Evolutionary conservation across 1,140 invertebrate genomes (phyloP).

Genomic region (Pogonognathellus flavescens): DNA sequence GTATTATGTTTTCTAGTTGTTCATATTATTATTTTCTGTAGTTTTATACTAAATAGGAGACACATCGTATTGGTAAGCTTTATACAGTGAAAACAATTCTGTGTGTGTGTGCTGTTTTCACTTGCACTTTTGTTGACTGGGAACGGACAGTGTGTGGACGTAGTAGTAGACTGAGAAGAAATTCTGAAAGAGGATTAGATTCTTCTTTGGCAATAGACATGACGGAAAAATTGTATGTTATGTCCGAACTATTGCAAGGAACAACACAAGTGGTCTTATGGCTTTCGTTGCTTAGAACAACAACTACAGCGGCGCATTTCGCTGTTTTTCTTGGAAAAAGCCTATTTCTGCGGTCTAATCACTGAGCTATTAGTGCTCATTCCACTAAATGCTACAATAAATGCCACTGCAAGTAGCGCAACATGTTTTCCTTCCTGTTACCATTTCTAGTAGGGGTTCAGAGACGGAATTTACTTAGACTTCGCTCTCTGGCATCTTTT

Average conservation of each 20-base stretch:
- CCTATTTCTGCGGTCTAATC: not conserved
- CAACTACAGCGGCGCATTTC: not conserved
- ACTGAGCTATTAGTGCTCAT: slow-evolving; percentile 15
- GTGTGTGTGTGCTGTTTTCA: not conserved
- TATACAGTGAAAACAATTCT: not conserved
- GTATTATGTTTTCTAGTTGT: too few relatives aligned
- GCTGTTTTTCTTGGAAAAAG: not conserved
- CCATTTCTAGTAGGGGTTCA: not conserved
- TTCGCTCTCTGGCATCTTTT: not conserved
- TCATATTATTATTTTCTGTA: not conserved
- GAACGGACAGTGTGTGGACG: not conserved
- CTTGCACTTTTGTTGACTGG: slow-evolving; percentile 2
- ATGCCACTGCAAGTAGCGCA: slow-evolving; percentile 24
- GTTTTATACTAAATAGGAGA: not conserved
- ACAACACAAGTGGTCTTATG: too few relatives aligned
- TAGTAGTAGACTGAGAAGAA: not conserved
- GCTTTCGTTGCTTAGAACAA: not conserved
- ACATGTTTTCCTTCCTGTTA: slow-evolving; percentile 18
- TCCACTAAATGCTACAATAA: slow-evolving; percentile 30
- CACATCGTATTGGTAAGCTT: not conserved
- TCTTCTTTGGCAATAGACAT: not conserved
- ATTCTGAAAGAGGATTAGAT: not conserved
- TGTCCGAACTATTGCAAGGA: not conserved
- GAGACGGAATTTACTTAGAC: not conserved
- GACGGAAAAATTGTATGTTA: slow-evolving; percentile 9